phyloP scores from a whole-genome alignment of 2,113 vertebrate genomes.

The Cercocebus atys region DNA sequence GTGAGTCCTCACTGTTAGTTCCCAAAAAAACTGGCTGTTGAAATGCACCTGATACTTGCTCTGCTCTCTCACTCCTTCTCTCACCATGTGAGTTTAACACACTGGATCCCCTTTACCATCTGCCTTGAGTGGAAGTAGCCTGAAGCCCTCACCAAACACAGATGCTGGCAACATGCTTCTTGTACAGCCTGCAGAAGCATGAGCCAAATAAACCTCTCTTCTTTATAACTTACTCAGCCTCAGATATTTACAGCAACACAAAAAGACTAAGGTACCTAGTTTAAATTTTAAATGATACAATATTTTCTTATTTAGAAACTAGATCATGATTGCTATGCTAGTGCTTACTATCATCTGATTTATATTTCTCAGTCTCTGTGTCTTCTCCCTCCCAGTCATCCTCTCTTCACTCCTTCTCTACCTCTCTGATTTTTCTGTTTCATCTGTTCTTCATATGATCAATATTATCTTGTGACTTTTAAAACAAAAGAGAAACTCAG shows the following conservation, averaged over 20 bases:
- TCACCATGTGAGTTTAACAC: not conserved
- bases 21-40: not conserved
- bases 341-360: accelerated
- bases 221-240: not conserved
- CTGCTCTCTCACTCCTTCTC: not conserved
- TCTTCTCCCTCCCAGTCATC: not conserved
- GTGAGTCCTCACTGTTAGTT: not conserved
- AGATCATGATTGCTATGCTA: not conserved
- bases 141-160: not conserved
- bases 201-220: not conserved
- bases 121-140: not conserved
- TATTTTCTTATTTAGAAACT: not conserved
- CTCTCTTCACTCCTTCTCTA: not conserved
- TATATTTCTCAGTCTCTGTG: not conserved
- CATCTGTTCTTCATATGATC: not conserved
- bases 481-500: not conserved
- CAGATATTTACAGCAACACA: not conserved
- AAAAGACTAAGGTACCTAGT: not conserved
- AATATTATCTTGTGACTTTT: not conserved
- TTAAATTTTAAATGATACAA: not conserved
- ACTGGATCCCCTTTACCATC: not conserved
- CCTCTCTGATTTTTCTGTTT: not conserved
- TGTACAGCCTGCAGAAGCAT: not conserved
- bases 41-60: not conserved
- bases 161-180: not conserved